Evolutionary conservation across 2,888 invertebrate genomes (phyloP), one percentile per base, ranked within the genome.

Genomic region (Apamea monoglypha): DNA sequence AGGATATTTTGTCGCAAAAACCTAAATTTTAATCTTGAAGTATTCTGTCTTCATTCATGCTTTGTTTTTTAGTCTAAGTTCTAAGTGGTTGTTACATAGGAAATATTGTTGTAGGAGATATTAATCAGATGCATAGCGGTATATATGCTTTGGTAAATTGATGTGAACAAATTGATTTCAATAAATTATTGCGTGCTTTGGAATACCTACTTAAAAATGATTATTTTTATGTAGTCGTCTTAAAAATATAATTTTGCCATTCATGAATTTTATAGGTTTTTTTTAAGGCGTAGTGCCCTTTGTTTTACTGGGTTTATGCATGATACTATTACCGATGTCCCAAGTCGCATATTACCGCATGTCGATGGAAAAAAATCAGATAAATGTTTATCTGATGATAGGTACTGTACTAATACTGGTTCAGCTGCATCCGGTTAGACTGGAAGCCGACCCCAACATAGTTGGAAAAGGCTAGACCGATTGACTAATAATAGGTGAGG

Each of bases 11-110:
- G 4, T 56, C 56, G 12, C n/a, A n/a, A 56, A 25, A 12, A n/a
- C 12, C 4, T 56, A n/a, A 25, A 25, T 56, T 25, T 56, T 4
- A 25, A 56, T 56, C n/a, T 56, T 1, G 1, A 12, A 64, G 71
- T 76, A 71, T 83, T 36, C 47, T 66, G 47, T 66, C 10, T 73
- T 66, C 53, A 85, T 61, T 76, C 64, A 82, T 86, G 68, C 29
- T 18, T 77, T 12, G 53, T 44, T 66, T 74, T 25, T 63, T 66
- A 16, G 64, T 50, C 53, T 50, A 44, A 53, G 61, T 40, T 70
- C 6, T 47, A 61, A 59, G 10, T 50, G 29, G 25, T 56, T 10
- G 25, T 56, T 25, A 47, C 47, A 10, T 10, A 25, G 56, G 56
- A 25, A 25, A 56, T 10, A 70, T 73, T 40, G 4, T 69, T 53